Evolutionary conservation across 2,888 invertebrate species (phyloP).

Genomic region (Calephelis perditalis): DNA sequence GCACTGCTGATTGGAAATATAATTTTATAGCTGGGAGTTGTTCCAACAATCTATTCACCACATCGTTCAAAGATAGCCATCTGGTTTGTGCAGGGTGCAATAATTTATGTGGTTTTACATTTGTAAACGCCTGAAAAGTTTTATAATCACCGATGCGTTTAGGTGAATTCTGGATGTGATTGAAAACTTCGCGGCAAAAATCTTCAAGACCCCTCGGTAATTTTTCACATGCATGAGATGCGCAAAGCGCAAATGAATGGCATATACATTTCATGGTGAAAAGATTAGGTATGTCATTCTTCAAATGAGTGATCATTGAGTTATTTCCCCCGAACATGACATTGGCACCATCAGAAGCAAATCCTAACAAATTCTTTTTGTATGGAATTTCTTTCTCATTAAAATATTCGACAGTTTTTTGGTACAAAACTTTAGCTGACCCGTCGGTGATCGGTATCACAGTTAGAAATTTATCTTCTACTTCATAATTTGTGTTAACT

Average conservation of each 20-base stretch:
- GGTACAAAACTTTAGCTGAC: slow-evolving; percentile 30
- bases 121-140: slow-evolving; percentile 18
- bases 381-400: neutral
- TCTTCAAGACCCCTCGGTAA: slow-evolving; percentile 26
- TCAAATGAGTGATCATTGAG: slow-evolving; percentile 20
- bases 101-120: slow-evolving; percentile 19
- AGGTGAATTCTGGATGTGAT: slow-evolving; percentile 23
- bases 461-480: slow-evolving; percentile 31
- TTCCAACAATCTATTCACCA: slow-evolving; percentile 33
- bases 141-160: slow-evolving; percentile 21
- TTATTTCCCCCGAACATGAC: neutral
- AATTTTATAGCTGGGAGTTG: slow-evolving; percentile 31
- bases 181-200: slow-evolving; percentile 24
- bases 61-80: slow-evolving; percentile 31
- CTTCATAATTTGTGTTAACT: slow-evolving; percentile 23
- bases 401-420: slow-evolving; percentile 26
- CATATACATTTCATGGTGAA: slow-evolving; percentile 2
- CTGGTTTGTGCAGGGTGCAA: slow-evolving; percentile 28
- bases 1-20: slow-evolving; percentile 31
- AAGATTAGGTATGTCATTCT: slow-evolving; percentile 26
- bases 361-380: slow-evolving; percentile 1
- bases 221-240: slow-evolving; percentile 23
- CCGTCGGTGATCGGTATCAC: slow-evolving; percentile 31
- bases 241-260: neutral
- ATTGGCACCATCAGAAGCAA: slow-evolving; percentile 1